These are phyloP conservation scores for Acrobasis consociella DNA, from an alignment of 2,888 invertebrate species.

Conservation along the genomic window DNA sequence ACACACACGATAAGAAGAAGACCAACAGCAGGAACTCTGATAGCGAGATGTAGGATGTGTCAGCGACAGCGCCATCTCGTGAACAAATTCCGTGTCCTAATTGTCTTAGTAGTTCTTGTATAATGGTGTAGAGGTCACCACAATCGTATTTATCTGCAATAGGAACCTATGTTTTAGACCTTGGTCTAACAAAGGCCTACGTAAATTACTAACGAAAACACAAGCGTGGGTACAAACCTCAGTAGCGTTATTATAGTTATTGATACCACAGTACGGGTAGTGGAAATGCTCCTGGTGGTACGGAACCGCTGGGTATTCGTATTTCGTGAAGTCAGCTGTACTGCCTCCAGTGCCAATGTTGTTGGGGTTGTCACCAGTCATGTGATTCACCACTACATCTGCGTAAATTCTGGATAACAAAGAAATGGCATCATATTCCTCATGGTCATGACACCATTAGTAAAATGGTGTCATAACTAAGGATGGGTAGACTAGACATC, in stretches of 20 bases:
- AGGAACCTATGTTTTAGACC: too few relatives aligned
- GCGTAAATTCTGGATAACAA: slow-evolving; percentile 83
- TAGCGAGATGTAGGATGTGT: not conserved
- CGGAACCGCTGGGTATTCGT: slow-evolving; percentile 81
- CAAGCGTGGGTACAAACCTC: slow-evolving; percentile 62
- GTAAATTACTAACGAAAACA: too few relatives aligned
- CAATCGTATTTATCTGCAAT: too few relatives aligned
- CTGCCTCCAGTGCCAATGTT: slow-evolving; percentile 83
- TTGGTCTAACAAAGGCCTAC: too few relatives aligned
- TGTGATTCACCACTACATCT: slow-evolving; percentile 90
- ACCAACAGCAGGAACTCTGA: too few relatives aligned
- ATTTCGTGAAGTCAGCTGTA: slow-evolving; percentile 68
- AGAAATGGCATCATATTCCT: not conserved
- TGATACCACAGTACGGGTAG: slow-evolving; percentile 61
- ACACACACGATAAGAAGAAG: too few relatives aligned
- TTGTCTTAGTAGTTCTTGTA: too few relatives aligned
- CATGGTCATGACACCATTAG: too few relatives aligned
- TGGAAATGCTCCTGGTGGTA: slow-evolving; percentile 83
- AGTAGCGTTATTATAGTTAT: slow-evolving; percentile 75
- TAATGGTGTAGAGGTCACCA: too few relatives aligned
- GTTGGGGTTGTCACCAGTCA: slow-evolving; percentile 82
- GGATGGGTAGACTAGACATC: too few relatives aligned
- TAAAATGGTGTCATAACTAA: too few relatives aligned
- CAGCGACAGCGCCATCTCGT: not conserved
- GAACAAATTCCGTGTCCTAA: too few relatives aligned